Base-by-base conservation (phyloP, 1,140 invertebrate species). In the Battus philenor region DNA sequence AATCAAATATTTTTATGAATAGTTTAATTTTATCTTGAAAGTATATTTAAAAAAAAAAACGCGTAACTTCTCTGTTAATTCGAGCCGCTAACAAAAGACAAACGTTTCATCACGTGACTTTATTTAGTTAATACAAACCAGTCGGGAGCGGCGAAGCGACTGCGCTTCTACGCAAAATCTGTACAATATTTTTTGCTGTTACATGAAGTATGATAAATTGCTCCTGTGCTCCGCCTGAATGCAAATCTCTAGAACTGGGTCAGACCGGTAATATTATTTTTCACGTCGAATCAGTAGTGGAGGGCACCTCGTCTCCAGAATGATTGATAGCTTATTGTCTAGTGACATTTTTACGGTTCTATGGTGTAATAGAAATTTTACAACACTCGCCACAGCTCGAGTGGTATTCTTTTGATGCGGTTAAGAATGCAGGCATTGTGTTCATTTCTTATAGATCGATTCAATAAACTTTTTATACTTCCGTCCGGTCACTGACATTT, bases 271-370 rank as follows among this genome's bases (percentile, higher is more conserved):
- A 71, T 79, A 76, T 75, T 75, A 76, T 81, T 78, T 79, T 77
- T 77, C 62, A 74, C 65, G 68, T 72, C 60, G 56, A 68, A 68
- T 65, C 63, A 71, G 68, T 72, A 68, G 51, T 63, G 52, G 47
- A 62, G 61, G 51, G 53, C 50, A 58, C 54, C 47, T 67, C 59
- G 47, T 65, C 59, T 65, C 39, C 20, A 44, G 65, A 65, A 71
- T 82, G 78, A 82, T 82, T 75, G 76, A 82, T 84, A 51, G 70
- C 67, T 73, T 68, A 78, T 81, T 84, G 77, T 84, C 54, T 63
- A 48, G 36, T 68, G 76, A 77, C 76, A 66, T 69, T 78, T 79
- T 83, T 83, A 80, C 67, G 70, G 72, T 71, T 73, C 53, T 30
- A 59, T 53, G 29, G 50, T 66, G 68, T 68, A 70, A 67, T 72